These are phyloP conservation scores for Adoxophyes honmai DNA, from an alignment of 1,140 invertebrate genomes.

Conservation along the genomic window DNA sequence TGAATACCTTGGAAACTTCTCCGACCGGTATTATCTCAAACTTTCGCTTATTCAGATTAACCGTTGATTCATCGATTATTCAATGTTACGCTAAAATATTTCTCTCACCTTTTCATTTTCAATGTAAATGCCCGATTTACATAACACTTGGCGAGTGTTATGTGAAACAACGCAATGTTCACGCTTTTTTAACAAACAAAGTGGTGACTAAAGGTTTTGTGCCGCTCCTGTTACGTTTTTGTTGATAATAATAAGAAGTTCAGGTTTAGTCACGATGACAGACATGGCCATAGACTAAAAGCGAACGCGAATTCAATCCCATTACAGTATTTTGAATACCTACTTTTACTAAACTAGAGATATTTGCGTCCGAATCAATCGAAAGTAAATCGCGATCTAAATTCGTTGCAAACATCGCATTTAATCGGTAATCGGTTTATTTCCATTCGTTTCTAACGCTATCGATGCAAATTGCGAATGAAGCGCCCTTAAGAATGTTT, in stretches of 20 bases:
- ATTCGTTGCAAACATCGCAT: not conserved
- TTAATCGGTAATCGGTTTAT: conserved; percentile 3
- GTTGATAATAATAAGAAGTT: too few species aligned
- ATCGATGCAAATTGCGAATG: conserved; percentile 1
- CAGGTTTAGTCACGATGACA: too few species aligned
- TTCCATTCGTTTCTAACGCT: not conserved
- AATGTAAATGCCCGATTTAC: conserved; percentile 8
- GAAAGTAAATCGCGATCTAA: conserved; percentile 7
- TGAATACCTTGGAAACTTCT: not conserved
- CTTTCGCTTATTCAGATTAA: conserved; percentile 34
- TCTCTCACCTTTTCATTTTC: conserved; percentile 11
- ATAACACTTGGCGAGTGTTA: conserved; percentile 4
- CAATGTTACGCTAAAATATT: conserved; percentile 22
- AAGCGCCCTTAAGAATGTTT: conserved; percentile 6
- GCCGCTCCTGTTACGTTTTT: not conserved
- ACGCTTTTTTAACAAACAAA: conserved; percentile 2
- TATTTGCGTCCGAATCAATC: not conserved
- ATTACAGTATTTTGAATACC: too few species aligned
- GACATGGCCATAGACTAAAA: too few species aligned
- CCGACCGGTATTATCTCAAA: conserved; percentile 17
- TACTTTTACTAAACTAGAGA: too few species aligned
- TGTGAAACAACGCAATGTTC: conserved; percentile 3
- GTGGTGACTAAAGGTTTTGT: not conserved
- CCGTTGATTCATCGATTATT: conserved; percentile 24
- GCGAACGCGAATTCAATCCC: too few species aligned